Percentiles rank a stretch among this genome's conserved stretches.
Conservation (phyloP, 2,888 invertebrate species). For the Agrenia bidenticulata region DNA sequence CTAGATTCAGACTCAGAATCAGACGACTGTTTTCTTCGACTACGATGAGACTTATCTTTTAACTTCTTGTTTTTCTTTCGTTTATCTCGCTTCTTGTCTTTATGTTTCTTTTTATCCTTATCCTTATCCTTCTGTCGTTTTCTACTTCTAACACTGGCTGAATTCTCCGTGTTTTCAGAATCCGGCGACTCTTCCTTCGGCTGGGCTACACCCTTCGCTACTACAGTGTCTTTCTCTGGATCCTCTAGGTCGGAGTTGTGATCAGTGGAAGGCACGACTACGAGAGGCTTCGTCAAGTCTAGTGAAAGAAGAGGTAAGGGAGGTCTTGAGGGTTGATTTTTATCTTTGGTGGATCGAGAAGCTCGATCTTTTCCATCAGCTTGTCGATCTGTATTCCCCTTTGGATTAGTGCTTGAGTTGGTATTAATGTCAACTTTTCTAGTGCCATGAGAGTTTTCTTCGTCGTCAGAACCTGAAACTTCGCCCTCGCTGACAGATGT, state of each 20-base stretch:
- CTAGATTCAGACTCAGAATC: constrained; percentile 33
- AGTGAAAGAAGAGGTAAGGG: constrained; percentile 15
- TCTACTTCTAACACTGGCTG: constrained; percentile 38
- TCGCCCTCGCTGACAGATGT: constrained; percentile 40
- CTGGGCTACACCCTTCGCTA: too few species aligned
- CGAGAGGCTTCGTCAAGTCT: constrained; percentile 16
- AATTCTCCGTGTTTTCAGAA: not conserved
- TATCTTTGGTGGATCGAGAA: constrained; percentile 17
- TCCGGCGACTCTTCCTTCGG: not conserved
- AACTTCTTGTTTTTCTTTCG: constrained; percentile 61
- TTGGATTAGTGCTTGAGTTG: constrained; percentile 16
- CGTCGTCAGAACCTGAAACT: constrained; percentile 9
- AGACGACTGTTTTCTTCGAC: constrained; percentile 14
- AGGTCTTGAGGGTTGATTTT: constrained; percentile 7
- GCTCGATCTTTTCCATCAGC: not conserved
- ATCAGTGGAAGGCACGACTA: constrained; percentile 36
- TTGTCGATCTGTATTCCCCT: too few species aligned
- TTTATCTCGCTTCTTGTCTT: constrained; percentile 60
- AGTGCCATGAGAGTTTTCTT: constrained; percentile 15
- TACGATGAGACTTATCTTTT: constrained; percentile 64
- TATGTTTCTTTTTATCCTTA: constrained; percentile 67
- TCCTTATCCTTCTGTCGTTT: constrained; percentile 56
- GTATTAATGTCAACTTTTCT: constrained; percentile 25
- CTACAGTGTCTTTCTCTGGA: constrained; percentile 12
- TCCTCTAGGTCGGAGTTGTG: constrained; percentile 17